Conservation (phyloP, 1,140 invertebrate genomes). For the Aphis gossypii region DNA sequence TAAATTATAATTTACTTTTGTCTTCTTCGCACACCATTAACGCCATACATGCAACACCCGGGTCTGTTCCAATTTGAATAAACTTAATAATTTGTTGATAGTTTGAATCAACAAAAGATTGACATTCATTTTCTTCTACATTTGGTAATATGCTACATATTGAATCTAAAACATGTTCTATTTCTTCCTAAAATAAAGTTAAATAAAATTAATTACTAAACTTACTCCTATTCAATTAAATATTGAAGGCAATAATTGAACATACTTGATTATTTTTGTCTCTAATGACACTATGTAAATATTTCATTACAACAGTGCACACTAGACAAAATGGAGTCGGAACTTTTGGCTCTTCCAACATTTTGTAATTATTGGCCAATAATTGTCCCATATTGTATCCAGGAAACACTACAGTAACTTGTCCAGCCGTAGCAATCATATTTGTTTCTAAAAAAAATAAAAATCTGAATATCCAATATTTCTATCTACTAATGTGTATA, state of each 20-base stretch:
- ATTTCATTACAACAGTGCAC: constrained; percentile 48
- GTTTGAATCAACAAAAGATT: constrained; percentile 14
- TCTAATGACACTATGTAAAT: not conserved
- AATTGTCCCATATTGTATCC: constrained; percentile 42
- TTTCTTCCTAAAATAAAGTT: not conserved
- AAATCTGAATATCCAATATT: not conserved
- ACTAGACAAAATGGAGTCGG: constrained; percentile 33
- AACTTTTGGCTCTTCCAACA: constrained; percentile 23
- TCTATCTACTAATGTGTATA: not conserved
- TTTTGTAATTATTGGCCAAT: constrained; percentile 39
- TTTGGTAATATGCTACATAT: constrained; percentile 15
- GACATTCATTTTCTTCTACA: constrained; percentile 43
- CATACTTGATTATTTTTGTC: constrained; percentile 45
- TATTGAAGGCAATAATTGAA: not conserved
- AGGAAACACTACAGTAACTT: constrained; percentile 17
- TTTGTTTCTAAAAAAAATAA: constrained; percentile 32
- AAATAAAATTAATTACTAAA: not conserved
- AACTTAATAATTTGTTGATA: not conserved
- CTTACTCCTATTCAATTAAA: no score
- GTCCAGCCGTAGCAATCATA: constrained; percentile 35
- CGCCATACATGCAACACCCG: constrained; percentile 24
- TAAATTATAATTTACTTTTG: not conserved
- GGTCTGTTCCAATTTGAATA: constrained; percentile 20
- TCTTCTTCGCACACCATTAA: constrained; percentile 29
- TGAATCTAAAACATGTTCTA: constrained; percentile 21